These are phyloP conservation scores for Rhagologus leucostigma DNA, from an alignment of 2,113 vertebrate genomes.

Conservation along the genomic window DNA sequence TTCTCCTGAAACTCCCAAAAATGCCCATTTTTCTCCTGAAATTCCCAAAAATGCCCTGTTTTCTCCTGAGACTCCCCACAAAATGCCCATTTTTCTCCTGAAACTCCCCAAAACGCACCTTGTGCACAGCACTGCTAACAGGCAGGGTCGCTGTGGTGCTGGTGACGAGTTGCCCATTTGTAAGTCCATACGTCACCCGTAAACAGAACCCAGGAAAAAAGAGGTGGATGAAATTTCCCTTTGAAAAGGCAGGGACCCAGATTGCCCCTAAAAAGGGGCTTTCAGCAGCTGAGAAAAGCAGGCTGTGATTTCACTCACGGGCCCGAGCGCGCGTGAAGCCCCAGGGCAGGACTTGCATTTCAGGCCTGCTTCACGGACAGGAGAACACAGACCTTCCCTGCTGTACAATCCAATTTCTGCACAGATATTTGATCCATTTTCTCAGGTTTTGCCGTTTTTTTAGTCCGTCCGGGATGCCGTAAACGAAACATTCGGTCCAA, in stretches of 20 bases:
- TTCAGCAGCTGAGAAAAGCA: slow-evolving; percentile 9
- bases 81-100: background rate
- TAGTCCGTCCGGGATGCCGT: background rate
- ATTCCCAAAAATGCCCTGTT: background rate
- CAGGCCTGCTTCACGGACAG: rapidly evolving
- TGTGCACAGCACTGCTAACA: rapidly evolving
- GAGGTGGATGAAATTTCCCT: background rate
- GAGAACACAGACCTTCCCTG: background rate
- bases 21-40: background rate
- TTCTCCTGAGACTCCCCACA: too few species aligned
- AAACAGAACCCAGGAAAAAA: background rate
- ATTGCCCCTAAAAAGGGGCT: background rate
- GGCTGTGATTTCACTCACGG: background rate
- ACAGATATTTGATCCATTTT: background rate
- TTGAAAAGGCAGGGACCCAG: background rate
- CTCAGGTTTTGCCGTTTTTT: background rate
- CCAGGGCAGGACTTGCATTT: background rate
- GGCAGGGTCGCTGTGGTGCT: background rate
- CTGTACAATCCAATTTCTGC: rapidly evolving
- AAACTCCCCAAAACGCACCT: background rate
- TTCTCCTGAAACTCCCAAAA: background rate
- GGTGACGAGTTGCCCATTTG: background rate
- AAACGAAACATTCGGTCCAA: background rate
- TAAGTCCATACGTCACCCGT: background rate
- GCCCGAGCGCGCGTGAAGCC: background rate